These are phyloP conservation scores for Junco hyemalis DNA, from an alignment of 2,113 vertebrate genomes.

Conservation along the genomic window DNA sequence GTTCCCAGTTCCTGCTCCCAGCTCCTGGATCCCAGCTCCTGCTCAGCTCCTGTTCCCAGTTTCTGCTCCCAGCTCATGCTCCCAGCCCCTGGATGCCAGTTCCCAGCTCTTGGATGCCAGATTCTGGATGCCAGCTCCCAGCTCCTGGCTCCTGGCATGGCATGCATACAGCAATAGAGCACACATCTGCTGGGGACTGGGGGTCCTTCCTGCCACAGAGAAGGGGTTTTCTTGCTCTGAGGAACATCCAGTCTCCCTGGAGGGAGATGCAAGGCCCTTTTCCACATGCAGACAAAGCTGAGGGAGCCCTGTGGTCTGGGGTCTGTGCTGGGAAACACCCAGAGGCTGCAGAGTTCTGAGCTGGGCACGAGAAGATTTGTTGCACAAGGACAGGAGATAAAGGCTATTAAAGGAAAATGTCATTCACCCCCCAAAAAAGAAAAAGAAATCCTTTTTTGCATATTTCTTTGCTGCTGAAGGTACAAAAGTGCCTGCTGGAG, in stretches of 20 bases:
- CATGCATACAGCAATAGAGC: accelerated
- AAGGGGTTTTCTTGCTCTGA: background rate
- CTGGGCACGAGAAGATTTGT: background rate
- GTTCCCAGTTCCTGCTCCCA: background rate
- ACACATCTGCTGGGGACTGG: accelerated
- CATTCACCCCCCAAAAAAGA: too few relatives aligned
- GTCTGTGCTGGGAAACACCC: background rate
- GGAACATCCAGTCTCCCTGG: background rate
- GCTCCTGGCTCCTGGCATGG: background rate
- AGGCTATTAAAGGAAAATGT: background rate
- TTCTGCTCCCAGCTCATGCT: background rate
- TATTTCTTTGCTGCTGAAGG: background rate
- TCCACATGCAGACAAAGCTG: background rate
- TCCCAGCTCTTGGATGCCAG: background rate
- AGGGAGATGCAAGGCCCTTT: background rate
- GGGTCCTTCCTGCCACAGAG: background rate
- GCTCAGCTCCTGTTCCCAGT: background rate
- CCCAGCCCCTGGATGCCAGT: background rate
- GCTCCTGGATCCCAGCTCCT: background rate
- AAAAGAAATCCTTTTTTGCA: background rate
- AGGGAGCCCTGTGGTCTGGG: background rate
- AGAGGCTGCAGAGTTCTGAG: background rate
- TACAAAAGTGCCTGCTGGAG: background rate
- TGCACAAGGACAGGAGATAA: background rate
- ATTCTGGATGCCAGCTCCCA: background rate